Evolutionary conservation across 2,113 vertebrate genomes (phyloP).

Genomic region (Podiceps cristatus): DNA sequence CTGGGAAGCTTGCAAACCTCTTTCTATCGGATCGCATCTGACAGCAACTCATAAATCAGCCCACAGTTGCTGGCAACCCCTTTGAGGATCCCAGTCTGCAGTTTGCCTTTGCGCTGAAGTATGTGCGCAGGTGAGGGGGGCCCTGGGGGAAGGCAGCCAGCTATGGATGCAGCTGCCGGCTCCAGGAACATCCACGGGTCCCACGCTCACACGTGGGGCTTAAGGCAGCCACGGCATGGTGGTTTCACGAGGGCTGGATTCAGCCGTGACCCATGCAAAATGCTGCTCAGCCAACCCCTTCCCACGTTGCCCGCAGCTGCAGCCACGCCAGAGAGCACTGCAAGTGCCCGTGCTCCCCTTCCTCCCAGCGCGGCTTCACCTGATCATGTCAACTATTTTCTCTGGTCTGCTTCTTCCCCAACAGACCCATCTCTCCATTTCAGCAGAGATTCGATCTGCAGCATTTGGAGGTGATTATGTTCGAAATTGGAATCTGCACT

Average conservation of each 20-base stretch:
- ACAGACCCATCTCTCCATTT: neutral
- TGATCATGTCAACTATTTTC: rapidly evolving
- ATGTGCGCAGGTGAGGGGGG: neutral
- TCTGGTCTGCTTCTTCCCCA: neutral
- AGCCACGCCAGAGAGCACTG: rapidly evolving
- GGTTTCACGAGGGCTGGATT: neutral
- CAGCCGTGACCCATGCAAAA: neutral
- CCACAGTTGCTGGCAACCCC: neutral
- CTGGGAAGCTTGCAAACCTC: neutral
- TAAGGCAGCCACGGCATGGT: rapidly evolving
- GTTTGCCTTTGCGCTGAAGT: neutral
- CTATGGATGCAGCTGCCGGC: neutral
- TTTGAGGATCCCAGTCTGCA: neutral
- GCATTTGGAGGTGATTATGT: neutral
- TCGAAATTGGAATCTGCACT: neutral
- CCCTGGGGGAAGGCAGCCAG: neutral
- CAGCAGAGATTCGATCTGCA: neutral
- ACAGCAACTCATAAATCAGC: constrained; percentile 47
- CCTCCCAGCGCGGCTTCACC: neutral
- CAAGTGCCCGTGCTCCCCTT: neutral
- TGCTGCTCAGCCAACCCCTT: neutral
- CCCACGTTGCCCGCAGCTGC: rapidly evolving
- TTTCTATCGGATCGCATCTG: neutral
- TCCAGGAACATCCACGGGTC: neutral
- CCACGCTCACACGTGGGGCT: neutral